Percentiles rank a stretch among this genome's conserved stretches.
Conservation (phyloP, 1,140 invertebrate genomes). For the Rhynchophorus ferrugineus region DNA sequence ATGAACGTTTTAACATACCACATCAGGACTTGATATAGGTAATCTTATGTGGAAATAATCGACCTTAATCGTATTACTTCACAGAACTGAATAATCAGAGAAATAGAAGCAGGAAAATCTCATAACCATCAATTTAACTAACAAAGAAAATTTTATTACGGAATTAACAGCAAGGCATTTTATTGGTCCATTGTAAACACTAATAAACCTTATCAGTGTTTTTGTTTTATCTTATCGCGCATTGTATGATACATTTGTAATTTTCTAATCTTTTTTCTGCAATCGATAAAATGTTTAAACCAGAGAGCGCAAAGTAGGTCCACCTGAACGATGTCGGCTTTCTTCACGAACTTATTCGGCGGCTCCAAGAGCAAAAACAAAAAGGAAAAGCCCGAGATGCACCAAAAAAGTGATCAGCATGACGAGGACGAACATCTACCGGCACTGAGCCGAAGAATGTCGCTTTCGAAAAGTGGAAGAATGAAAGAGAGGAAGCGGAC, state of each 20-base stretch:
- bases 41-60: no score
- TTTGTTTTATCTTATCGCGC: slow-evolving; percentile 19
- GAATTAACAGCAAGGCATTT: no score
- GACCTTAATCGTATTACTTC: no score
- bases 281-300: slow-evolving; percentile 17
- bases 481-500: slow-evolving; percentile 20
- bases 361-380: slow-evolving; percentile 13
- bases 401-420: background rate
- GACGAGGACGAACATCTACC: slow-evolving; percentile 7
- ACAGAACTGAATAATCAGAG: no score
- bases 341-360: slow-evolving; percentile 16
- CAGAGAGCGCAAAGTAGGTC: background rate
- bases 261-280: slow-evolving; percentile 13
- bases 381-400: slow-evolving; percentile 8
- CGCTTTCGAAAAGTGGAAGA: slow-evolving; percentile 19
- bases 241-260: slow-evolving; percentile 12
- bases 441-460: slow-evolving; percentile 10
- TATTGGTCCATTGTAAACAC: slow-evolving; percentile 9
- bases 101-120: no score
- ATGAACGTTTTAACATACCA: no score
- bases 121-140: no score
- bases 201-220: slow-evolving; percentile 20
- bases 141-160: no score
- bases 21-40: no score
- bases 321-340: slow-evolving; percentile 7